Percentiles rank a stretch among this genome's conserved stretches.
These are phyloP conservation scores for Pseudopipra pipra DNA, from an alignment of 2,113 vertebrate species.

Conservation along the genomic window DNA sequence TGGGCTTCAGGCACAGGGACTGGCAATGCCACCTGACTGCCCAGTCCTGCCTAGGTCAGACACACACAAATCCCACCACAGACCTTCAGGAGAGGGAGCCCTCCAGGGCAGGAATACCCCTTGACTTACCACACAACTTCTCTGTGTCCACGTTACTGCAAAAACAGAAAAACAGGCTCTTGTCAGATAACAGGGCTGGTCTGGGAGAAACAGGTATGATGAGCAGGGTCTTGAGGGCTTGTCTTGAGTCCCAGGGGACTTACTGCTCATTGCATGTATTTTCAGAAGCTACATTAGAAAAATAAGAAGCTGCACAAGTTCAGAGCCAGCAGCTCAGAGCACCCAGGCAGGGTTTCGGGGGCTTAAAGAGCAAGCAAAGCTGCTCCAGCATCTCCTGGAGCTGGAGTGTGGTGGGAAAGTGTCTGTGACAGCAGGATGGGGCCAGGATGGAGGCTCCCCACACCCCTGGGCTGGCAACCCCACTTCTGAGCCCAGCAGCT, in stretches of 20 bases:
- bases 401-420: neutral
- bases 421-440: neutral
- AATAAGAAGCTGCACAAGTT: neutral
- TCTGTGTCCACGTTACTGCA: conserved; percentile 93
- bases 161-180: conserved; percentile 13
- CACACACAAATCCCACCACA: neutral
- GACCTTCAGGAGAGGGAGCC: neutral
- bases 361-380: neutral
- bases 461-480: neutral
- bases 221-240: neutral
- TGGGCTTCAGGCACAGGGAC: neutral
- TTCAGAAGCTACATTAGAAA: neutral
- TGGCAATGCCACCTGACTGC: neutral
- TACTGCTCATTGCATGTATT: neutral
- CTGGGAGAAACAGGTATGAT: neutral
- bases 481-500: neutral
- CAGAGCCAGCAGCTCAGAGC: neutral
- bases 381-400: neutral
- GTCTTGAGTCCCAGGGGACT: neutral
- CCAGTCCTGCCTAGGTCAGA: neutral
- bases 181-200: neutral
- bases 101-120: neutral
- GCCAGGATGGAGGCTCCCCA: rapidly evolving
- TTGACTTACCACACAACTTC: conserved; percentile 89
- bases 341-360: neutral